phyloP scores from a whole-genome alignment of 2,888 invertebrate species.

The Malthinus seriepunctatus region DNA sequence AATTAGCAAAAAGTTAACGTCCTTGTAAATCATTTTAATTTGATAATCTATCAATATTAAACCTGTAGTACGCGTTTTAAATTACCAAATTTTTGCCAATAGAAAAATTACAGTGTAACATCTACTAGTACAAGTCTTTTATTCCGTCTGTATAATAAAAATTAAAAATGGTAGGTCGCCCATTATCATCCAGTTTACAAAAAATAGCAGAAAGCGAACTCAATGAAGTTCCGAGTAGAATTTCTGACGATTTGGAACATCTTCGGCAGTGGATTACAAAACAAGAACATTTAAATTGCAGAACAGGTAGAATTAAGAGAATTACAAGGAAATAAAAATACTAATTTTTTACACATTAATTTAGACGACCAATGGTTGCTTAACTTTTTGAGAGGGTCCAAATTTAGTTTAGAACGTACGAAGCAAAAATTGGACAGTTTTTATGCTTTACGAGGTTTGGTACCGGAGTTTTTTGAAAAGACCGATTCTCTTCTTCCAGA shows the following conservation, averaged over 20 bases:
- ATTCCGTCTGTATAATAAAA: no score
- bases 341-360: constrained; percentile 32
- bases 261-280: constrained; percentile 63
- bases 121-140: no score
- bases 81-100: no score
- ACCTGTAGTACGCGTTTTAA: no score
- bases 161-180: not conserved
- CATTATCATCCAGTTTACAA: constrained; percentile 53
- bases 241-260: constrained; percentile 56
- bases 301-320: constrained; percentile 55
- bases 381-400: constrained; percentile 59
- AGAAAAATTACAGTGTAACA: no score
- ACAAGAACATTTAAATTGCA: constrained; percentile 60
- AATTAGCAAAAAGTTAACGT: no score
- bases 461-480: constrained; percentile 61
- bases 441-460: constrained; percentile 60
- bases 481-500: constrained; percentile 53
- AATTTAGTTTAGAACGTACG: constrained; percentile 59
- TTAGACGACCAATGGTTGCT: constrained; percentile 59
- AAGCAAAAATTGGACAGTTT: constrained; percentile 63
- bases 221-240: constrained; percentile 56
- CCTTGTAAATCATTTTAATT: no score
- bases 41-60: no score
- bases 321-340: no score
- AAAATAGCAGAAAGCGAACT: constrained; percentile 58